A percentile compares a stretch with the other conserved stretches of the same genome.
Conservation (phyloP, 2,888 invertebrate genomes). For the Callyntrura guangdongensis region DNA sequence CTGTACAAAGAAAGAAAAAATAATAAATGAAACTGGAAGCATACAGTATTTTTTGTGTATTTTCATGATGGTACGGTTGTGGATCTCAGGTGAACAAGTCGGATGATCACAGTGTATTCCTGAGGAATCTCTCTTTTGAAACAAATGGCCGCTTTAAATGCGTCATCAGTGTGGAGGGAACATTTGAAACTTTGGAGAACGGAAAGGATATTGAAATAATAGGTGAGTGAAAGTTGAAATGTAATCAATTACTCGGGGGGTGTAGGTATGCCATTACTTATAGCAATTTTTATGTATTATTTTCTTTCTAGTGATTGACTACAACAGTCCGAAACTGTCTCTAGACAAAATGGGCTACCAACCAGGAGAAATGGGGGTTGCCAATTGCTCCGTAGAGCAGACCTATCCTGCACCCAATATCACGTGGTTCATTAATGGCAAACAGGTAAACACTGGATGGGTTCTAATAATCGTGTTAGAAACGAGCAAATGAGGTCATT, state of each 20-base stretch:
- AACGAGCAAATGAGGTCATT: background rate
- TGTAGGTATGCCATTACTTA: background rate
- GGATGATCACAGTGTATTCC: constrained; percentile 80
- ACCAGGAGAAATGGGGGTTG: constrained; percentile 77
- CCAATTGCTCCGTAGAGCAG: constrained; percentile 80
- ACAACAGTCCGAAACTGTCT: constrained; percentile 80
- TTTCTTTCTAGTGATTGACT: constrained; percentile 78
- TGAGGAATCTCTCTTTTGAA: constrained; percentile 78
- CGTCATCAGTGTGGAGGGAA: constrained; percentile 80
- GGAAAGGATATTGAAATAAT: constrained; percentile 78
- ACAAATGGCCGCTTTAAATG: constrained; percentile 81
- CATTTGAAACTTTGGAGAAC: constrained; percentile 77
- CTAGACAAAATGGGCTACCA: constrained; percentile 80
- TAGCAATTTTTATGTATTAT: too few species aligned
- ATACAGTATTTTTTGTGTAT: background rate
- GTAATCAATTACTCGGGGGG: background rate
- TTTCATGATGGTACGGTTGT: too few species aligned
- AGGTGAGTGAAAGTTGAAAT: constrained; percentile 61
- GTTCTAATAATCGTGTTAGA: background rate
- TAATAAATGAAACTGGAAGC: background rate
- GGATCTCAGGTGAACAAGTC: constrained; percentile 78
- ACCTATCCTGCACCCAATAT: constrained; percentile 80
- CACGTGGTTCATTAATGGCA: constrained; percentile 81
- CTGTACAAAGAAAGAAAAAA: constrained; percentile 14
- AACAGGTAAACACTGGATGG: constrained; percentile 69